A percentile compares a stretch with the other conserved stretches of the same genome.
Evolutionary conservation across 1,140 invertebrate genomes (phyloP).

Genomic region (Galleria mellonella): DNA sequence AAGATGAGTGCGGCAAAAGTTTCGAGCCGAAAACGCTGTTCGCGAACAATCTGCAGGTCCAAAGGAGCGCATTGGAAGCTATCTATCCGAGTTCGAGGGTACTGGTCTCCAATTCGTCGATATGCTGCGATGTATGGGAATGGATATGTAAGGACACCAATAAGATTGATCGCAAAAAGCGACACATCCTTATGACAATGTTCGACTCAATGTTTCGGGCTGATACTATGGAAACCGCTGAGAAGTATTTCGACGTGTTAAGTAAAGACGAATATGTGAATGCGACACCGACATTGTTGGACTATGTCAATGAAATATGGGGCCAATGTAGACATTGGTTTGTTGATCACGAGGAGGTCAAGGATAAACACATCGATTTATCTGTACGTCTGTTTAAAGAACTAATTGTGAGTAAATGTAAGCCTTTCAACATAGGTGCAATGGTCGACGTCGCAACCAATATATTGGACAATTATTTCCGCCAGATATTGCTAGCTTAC

Average conservation of each 20-base stretch:
- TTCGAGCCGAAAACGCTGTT: slow-evolving; percentile 7
- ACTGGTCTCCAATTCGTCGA: background rate
- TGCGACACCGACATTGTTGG: background rate
- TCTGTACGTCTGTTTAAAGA: slow-evolving; percentile 9
- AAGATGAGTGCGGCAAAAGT: background rate
- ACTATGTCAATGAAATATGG: slow-evolving; percentile 7
- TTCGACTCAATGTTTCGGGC: slow-evolving; percentile 5
- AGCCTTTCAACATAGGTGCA: slow-evolving; percentile 3
- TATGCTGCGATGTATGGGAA: slow-evolving; percentile 9
- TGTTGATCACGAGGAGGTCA: background rate
- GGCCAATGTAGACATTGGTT: slow-evolving; percentile 1
- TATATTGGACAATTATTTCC: slow-evolving; percentile 9
- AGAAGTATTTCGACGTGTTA: slow-evolving; percentile 1
- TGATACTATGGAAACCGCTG: background rate
- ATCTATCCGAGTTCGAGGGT: slow-evolving; percentile 4
- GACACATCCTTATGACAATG: slow-evolving; percentile 3
- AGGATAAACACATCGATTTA: background rate
- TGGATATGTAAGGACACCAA: slow-evolving; percentile 4
- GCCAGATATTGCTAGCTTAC: background rate
- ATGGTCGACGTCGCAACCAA: slow-evolving; percentile 16
- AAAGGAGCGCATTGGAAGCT: background rate
- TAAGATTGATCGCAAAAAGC: slow-evolving; percentile 6
- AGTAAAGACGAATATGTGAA: background rate
- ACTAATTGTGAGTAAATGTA: slow-evolving; percentile 13
- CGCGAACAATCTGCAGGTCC: background rate